Evolutionary conservation across 2,113 vertebrate species (phyloP).

Genomic region (Galemys pyrenaicus): DNA sequence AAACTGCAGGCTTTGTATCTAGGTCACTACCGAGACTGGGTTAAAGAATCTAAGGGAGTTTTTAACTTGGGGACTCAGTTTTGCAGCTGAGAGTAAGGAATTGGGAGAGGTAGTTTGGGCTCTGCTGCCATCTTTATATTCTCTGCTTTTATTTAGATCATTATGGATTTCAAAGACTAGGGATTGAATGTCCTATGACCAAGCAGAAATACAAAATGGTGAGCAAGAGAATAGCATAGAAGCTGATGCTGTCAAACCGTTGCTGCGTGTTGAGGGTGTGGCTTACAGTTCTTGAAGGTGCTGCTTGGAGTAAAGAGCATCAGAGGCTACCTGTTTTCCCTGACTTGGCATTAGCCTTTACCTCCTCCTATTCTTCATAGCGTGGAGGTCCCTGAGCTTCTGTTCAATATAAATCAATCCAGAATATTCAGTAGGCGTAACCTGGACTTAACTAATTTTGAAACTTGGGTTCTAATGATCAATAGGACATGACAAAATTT

Average conservation of each 20-base stretch:
- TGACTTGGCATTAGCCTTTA: background rate
- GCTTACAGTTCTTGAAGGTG: too few species aligned
- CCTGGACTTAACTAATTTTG: background rate
- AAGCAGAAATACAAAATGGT: background rate
- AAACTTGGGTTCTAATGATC: background rate
- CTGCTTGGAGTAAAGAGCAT: background rate
- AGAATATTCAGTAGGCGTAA: background rate
- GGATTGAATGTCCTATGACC: background rate
- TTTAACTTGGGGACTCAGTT: background rate
- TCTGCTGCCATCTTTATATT: background rate
- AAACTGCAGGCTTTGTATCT: background rate
- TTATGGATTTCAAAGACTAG: background rate
- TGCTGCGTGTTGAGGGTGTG: background rate
- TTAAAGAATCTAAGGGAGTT: background rate
- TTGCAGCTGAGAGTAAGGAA: background rate
- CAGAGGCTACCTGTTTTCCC: too few species aligned
- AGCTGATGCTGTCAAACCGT: background rate
- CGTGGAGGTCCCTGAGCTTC: background rate
- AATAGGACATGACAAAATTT: background rate
- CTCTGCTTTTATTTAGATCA: background rate
- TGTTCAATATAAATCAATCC: background rate
- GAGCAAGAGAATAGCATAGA: background rate
- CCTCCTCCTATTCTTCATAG: background rate
- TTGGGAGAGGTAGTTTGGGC: background rate
- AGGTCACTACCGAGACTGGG: background rate